Percentiles rank a stretch among this genome's conserved stretches.
Evolutionary conservation across 2,797 vertebrate genomes (phyloP).

Genomic region (Eulemur albifrons): DNA sequence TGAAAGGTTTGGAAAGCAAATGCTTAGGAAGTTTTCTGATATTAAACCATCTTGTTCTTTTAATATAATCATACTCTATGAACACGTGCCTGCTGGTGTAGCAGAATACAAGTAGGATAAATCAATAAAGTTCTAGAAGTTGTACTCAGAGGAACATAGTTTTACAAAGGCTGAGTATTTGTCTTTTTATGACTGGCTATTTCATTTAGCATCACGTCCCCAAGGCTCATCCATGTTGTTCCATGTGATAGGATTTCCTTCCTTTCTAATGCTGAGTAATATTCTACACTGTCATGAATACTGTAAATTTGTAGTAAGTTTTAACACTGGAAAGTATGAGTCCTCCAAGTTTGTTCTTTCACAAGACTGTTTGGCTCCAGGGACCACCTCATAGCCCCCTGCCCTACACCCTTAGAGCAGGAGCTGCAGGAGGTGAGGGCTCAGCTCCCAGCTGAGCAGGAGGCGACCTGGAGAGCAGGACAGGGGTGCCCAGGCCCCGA

Average conservation of each 20-base stretch:
- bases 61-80: background rate
- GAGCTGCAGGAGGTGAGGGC: background rate
- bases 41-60: background rate
- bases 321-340: background rate
- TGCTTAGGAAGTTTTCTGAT: background rate
- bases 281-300: background rate
- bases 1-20: background rate
- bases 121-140: background rate
- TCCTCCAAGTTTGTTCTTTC: background rate
- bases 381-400: background rate
- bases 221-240: background rate
- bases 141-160: slow-evolving; percentile 44
- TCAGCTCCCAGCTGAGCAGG: background rate
- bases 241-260: background rate
- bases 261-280: background rate
- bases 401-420: background rate
- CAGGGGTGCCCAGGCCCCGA: background rate
- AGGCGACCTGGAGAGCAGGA: background rate
- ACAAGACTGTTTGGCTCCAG: background rate
- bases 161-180: slow-evolving; percentile 72
- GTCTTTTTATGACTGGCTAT: background rate
- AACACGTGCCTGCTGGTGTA: background rate
- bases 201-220: background rate
- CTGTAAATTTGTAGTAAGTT: background rate
- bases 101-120: background rate